phyloP scores from a whole-genome alignment of 2,888 invertebrate genomes.

The Oxyscelio sp. region DNA sequence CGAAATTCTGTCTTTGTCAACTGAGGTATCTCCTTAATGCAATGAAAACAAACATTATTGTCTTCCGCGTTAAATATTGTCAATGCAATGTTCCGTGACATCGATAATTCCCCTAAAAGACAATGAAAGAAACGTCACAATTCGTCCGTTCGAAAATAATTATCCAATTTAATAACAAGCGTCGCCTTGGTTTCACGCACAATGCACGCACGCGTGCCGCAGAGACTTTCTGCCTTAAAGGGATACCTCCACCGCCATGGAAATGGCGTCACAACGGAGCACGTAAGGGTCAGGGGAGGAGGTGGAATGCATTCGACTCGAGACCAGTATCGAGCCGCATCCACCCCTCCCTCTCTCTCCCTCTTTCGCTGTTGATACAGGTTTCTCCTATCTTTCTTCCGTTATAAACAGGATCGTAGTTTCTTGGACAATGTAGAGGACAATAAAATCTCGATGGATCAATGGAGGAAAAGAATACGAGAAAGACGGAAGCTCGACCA shows the following conservation, averaged over 20 bases:
- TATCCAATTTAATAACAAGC: slow-evolving; percentile 27
- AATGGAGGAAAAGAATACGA: slow-evolving; percentile 65
- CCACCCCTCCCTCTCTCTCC: slow-evolving; percentile 52
- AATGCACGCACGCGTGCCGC: slow-evolving; percentile 52
- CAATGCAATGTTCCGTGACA: no score
- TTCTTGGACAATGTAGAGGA: slow-evolving; percentile 84
- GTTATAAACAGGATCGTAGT: slow-evolving; percentile 84
- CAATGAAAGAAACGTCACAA: neutral
- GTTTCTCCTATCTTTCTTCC: slow-evolving; percentile 75
- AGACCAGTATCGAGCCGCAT: slow-evolving; percentile 85
- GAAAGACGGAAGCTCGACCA: slow-evolving; percentile 62
- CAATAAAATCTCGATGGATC: slow-evolving; percentile 83
- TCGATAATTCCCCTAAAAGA: neutral
- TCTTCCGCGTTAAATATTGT: no score
- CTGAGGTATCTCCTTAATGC: no score
- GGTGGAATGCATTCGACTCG: slow-evolving; percentile 86
- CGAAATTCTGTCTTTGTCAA: no score
- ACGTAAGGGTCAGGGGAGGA: slow-evolving; percentile 63
- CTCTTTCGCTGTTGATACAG: slow-evolving; percentile 67
- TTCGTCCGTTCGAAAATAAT: slow-evolving; percentile 12
- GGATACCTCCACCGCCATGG: slow-evolving; percentile 61
- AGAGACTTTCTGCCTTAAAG: slow-evolving; percentile 53
- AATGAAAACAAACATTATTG: no score
- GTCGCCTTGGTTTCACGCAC: slow-evolving; percentile 23
- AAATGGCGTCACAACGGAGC: slow-evolving; percentile 76